Evolutionary conservation across 2,797 vertebrate genomes (phyloP), one percentile per base, ranked within the genome.

Genomic region (Helostoma temminkii): DNA sequence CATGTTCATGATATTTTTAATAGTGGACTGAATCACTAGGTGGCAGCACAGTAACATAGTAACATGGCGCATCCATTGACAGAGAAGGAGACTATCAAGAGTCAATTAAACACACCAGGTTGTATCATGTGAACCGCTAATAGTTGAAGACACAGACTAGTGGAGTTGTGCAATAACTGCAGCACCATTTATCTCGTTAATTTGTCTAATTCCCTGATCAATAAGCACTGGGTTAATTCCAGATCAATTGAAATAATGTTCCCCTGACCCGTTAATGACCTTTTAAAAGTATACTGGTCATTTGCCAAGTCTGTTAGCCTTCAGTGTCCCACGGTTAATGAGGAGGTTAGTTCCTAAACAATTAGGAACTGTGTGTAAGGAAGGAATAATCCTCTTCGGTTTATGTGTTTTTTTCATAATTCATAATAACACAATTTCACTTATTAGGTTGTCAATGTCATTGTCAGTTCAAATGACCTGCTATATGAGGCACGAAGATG

Each of bases 1-100:
- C 24, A 30, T 34, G 11, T 61, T 10, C 4, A 9, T 1, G 19
- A 26, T 67, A 21, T 75, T 19, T 58, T 80, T 66, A 77, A 72
- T 76, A 22, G 55, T 26, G 11, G 42, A 52, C 48, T 68, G 66
- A 66, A 80, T 75, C 91, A 88, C 91, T 90, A 91, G 91, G 84
- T 88, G 91, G 91, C 91, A 92, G 88, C 89, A 90, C 56, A 87
- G 88, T 58, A 80, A 66, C 89, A 42, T 19, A 12, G 42, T 22
- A 22, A 86, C 80, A 82, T 3, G 78, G 70, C 43, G 61, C 66
- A 70, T 78, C 61, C 66, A 19, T 64, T 66, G 71, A 66, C 62
- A 26, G 64, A 11, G 55, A 28, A 28, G 57, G 16, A 46, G 41
- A 9, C 7, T 9, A 1, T 34, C 18, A 24, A 57, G 45, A 47